Base-by-base conservation (phyloP, 2,113 vertebrate genomes). In the Cebus imitator region DNA sequence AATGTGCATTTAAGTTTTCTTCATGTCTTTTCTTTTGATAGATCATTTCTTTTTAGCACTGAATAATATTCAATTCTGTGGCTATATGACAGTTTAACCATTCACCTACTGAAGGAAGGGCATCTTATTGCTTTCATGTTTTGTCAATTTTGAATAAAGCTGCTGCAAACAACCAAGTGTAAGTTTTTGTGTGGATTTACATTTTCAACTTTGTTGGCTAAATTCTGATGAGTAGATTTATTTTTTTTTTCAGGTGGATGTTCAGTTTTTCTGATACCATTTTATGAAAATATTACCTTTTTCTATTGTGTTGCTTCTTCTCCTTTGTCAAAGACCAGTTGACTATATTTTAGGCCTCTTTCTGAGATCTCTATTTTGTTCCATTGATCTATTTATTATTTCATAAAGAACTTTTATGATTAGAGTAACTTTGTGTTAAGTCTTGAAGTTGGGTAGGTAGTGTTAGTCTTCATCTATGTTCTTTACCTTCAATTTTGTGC, bases 131-230 rank as follows among this genome's bases (percentile, higher is more conserved):
- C 27, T 78, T 78, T 30, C 30, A 78, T 50, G 73, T 45, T 76
- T 66, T 10, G 50, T 4, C 8, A 80, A 6, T 57, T 87, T 80
- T 57, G 30, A 93, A n/a, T 50, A 45, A 57, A 43, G 12, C 37
- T 48, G n/a, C 0, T 10, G 20, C 0, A 57, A 14, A 0, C 2
- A 57, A 55, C 48, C 11, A 6, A 12, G 21, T 43, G 58, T 37
- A 45, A 32, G 48, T 64, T 35, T 79, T 27, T 68, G 20, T 43
- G 45, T 25, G 30, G 27, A 55, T 1, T 4, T 79, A 9, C 13
- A 20, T 78, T 79, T 93, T 70, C 21, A 55, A 27, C 12, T 50
- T 9, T 10, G 40, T 57, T 40, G 58, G 14, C 6, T 87, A 87
- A 57, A 43, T 18, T n/a, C 23, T 32, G 13, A 76, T 7, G 48